Percentiles rank a stretch among this genome's conserved stretches.
Evolutionary conservation across 2,797 vertebrate species (phyloP).

Genomic region (Helarctos malayanus): DNA sequence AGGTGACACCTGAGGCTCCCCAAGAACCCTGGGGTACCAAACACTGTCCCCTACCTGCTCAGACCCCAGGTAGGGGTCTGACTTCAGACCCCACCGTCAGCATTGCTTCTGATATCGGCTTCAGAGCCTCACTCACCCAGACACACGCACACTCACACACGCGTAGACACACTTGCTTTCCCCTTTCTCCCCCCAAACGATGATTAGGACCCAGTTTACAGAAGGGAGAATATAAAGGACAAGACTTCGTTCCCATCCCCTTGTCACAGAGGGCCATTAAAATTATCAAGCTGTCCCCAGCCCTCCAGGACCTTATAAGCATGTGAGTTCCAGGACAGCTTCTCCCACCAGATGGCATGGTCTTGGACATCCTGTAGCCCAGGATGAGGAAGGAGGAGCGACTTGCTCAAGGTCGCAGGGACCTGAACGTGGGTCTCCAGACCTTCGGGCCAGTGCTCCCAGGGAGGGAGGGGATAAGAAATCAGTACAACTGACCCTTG

Average conservation of each 20-base stretch:
- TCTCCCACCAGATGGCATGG: neutral
- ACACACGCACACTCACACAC: neutral
- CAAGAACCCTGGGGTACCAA: neutral
- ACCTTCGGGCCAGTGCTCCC: neutral
- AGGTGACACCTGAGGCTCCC: neutral
- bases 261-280: neutral
- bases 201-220: neutral
- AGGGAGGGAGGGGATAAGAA: neutral
- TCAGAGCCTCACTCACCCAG: neutral
- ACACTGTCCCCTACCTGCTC: fast-evolving
- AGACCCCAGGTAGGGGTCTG: neutral
- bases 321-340: neutral
- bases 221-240: neutral
- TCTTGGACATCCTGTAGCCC: neutral
- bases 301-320: neutral
- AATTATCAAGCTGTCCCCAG: neutral
- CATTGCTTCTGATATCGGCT: fast-evolving
- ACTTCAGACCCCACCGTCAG: neutral
- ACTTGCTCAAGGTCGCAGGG: neutral
- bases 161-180: fast-evolving
- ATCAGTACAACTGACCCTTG: neutral
- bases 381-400: neutral
- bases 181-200: neutral
- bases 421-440: neutral
- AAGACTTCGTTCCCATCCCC: neutral